Conservation (phyloP, 2,888 invertebrate genomes). For the Drosophila paramelanica region DNA sequence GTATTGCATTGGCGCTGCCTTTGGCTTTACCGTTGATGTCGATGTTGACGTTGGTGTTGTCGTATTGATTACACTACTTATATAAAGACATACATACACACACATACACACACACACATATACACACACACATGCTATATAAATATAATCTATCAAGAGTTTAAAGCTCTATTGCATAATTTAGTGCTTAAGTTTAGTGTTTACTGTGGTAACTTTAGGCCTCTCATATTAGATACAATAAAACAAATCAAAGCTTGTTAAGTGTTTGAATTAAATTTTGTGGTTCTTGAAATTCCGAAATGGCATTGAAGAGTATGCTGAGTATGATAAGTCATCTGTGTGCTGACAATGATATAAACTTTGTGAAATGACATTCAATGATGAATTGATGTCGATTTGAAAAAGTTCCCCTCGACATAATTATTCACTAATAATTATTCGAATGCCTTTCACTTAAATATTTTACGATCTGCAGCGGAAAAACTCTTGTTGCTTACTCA, state of each 20-base stretch:
- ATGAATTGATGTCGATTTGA: neutral
- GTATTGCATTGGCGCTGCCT: conserved; percentile 45
- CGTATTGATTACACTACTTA: conserved; percentile 54
- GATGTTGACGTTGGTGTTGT: neutral
- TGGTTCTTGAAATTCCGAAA: conserved; percentile 23
- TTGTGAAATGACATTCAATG: conserved; percentile 18
- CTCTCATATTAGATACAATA: conserved; percentile 43
- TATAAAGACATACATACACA: conserved; percentile 2
- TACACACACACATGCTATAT: conserved; percentile 20
- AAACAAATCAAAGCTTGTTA: conserved; percentile 41
- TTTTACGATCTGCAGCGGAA: neutral
- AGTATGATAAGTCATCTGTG: conserved; percentile 3
- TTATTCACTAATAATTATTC: neutral
- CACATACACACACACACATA: conserved; percentile 2
- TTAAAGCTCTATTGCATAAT: conserved; percentile 55
- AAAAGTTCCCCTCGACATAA: neutral
- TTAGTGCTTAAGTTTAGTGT: conserved; percentile 61
- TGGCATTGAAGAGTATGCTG: conserved; percentile 10
- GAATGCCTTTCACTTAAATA: neutral
- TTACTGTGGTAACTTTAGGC: conserved; percentile 81
- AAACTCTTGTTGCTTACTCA: conserved; percentile 75
- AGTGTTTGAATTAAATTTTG: conserved; percentile 36
- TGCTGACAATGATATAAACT: conserved; percentile 46
- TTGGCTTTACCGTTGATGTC: conserved; percentile 1
- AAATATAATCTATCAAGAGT: conserved; percentile 45